phyloP scores from a whole-genome alignment of 2,888 invertebrate species.

The Cacoxenus indagator region DNA sequence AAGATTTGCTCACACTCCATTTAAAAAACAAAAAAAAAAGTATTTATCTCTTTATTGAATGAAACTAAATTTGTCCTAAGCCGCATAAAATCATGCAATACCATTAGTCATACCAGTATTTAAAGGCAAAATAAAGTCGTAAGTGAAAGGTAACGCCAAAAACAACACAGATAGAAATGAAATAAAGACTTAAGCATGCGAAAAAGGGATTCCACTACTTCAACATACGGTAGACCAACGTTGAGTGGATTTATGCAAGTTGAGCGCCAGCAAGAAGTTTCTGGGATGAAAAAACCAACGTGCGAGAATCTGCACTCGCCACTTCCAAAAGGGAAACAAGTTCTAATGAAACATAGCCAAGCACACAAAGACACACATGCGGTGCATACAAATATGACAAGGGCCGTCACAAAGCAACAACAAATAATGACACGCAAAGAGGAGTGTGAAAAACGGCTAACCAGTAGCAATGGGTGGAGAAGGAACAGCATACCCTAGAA shows the following conservation, averaged over 20 bases:
- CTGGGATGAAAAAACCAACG: slow-evolving; percentile 9
- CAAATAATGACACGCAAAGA: slow-evolving; percentile 49
- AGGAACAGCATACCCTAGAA: not conserved
- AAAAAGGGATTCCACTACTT: not conserved
- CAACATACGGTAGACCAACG: not conserved
- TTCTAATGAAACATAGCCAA: not conserved
- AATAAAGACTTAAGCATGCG: not conserved
- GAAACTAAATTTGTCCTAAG: not conserved
- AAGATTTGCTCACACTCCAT: too few species aligned
- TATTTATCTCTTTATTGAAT: too few species aligned
- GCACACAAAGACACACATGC: not conserved
- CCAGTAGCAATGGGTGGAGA: not conserved
- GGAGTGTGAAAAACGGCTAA: not conserved
- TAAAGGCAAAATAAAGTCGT: not conserved
- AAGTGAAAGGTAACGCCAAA: not conserved
- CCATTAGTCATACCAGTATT: not conserved
- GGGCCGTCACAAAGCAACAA: not conserved
- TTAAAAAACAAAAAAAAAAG: too few species aligned
- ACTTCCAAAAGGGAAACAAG: slow-evolving; percentile 21
- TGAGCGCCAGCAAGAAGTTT: slow-evolving; percentile 16
- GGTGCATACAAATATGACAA: not conserved
- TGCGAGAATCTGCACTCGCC: not conserved
- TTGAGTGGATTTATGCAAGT: slow-evolving; percentile 57
- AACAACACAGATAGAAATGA: not conserved
- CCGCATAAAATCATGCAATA: not conserved